phyloP scores from a whole-genome alignment of 1,140 invertebrate genomes.

The Drosophila sproati region DNA sequence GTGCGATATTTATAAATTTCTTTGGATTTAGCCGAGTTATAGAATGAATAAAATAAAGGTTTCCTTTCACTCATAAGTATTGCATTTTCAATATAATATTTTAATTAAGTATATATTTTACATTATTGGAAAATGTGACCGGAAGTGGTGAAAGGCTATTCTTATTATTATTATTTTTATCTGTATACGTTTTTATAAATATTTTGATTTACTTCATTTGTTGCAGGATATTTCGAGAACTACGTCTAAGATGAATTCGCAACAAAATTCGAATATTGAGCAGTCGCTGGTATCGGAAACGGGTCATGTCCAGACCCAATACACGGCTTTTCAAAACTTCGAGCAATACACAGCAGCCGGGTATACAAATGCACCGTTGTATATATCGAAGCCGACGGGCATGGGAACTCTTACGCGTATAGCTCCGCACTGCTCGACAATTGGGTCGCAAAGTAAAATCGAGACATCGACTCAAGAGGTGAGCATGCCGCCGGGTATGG shows the following conservation, averaged over 20 bases:
- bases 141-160: too few relatives aligned
- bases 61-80: too few relatives aligned
- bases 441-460: slow-evolving; percentile 85
- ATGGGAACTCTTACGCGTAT: slow-evolving; percentile 61
- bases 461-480: slow-evolving; percentile 87
- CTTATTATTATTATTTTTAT: too few relatives aligned
- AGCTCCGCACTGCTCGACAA: slow-evolving; percentile 80
- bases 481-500: slow-evolving; percentile 87
- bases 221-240: slow-evolving; percentile 23
- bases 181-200: neutral
- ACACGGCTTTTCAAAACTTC: slow-evolving; percentile 86
- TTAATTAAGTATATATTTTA: too few relatives aligned
- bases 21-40: too few relatives aligned
- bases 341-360: slow-evolving; percentile 86
- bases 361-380: slow-evolving; percentile 84
- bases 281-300: slow-evolving; percentile 55
- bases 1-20: too few relatives aligned
- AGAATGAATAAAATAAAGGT: too few relatives aligned
- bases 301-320: slow-evolving; percentile 65
- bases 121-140: too few relatives aligned
- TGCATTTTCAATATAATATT: too few relatives aligned
- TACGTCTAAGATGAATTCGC: slow-evolving; percentile 57
- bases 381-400: slow-evolving; percentile 62
- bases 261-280: slow-evolving; percentile 65
- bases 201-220: slow-evolving; percentile 1